Base-by-base conservation (phyloP, 2,888 invertebrate species). In the Carterocephalus palaemon region DNA sequence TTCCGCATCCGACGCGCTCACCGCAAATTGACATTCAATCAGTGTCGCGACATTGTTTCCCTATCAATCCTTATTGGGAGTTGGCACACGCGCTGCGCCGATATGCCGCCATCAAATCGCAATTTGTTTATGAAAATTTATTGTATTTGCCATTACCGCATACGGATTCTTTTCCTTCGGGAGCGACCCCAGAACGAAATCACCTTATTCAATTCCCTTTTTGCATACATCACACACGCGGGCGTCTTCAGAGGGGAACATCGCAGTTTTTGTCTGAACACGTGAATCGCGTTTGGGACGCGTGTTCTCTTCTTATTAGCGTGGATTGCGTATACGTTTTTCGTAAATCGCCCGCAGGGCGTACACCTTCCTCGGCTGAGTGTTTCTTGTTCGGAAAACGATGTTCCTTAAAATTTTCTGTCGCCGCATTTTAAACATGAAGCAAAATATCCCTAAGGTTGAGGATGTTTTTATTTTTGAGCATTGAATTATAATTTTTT, bases 101-200 rank as follows among this genome's bases (percentile, higher is more conserved):
- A 75, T 73, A 75, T 75, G 76, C 71, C 76, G 73, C 83, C 85
- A 86, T 86, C 86, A 86, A 86, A 86, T 75, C 75, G 83, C 84
- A 84, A 86, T 86, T 86, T 86, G 86, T 86, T 86, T 86, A 86
- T 86, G 86, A 86, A 86, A 86, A 86, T 86, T 86, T 86, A 86
- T 86, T 84, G 85, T 85, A 86, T 85, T 85, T 76, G 77, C 84
- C 84, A 85, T 86, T 85, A 86, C 85, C 43, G 43, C 34, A 29
- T 22, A 34, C 77, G 77, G 78, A 79, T 84, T 84, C 82, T 83
- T 84, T 82, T 83, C 85, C 84, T 80, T 60, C 75, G 82, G 78
- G 79, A 77, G 74, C 81, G 78, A 77, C 77, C 79, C 76, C 70
- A 77, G 75, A 79, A 78, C 81, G 70, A 85, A 85, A 86, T 86